Evolutionary conservation across 1,140 invertebrate genomes (phyloP), one percentile per base, ranked within the genome.

Genomic region (Drosophila trapezifrons): DNA sequence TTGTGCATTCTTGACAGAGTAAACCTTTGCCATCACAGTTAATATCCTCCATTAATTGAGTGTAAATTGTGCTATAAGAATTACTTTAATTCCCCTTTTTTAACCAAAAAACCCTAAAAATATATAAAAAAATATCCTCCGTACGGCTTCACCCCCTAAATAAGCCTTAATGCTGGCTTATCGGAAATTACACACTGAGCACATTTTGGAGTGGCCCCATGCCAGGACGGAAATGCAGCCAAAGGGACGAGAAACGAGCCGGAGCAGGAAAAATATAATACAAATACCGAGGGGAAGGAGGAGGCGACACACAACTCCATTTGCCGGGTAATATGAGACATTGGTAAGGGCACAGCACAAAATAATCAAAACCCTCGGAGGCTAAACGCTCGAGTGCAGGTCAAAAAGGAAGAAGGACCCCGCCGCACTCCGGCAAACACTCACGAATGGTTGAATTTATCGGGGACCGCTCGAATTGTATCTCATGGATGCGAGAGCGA

Each of bases 371-470:
- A 47, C 64, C 67, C 25, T 57, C 65, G 27, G 17, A 27, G 65
- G 65, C 69, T 71, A 58, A 71, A 71, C 69, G 65, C 65, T 57
- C 29, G 66, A 71, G 69, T 71, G 66, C 66, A 72, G 69, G 65
- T 72, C 69, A 71, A 32, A 71, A 49, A 58, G 67, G 65, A 57
- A 57, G 51, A 47, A 46, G 52, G 52, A 57, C 20, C 20, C 64
- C 35, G 37, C 51, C n/a, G n/a, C 47, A 54, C 18, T 5, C 43
- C 35, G 22, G 25, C 52, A 72, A 72, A 72, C 66, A 71, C 69
- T 59, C 35, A 49, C 27, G 18, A 18, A 32, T 52, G 22, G 3
- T 1, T 20, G 13, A 9, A 20, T 52, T 54, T 54, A 54, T 54
- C 64, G 17, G 47, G 12, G 32, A 38, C 32, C 18, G 43, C 70